phyloP scores from a whole-genome alignment of 2,113 vertebrate genomes.

The Carassius auratus region DNA sequence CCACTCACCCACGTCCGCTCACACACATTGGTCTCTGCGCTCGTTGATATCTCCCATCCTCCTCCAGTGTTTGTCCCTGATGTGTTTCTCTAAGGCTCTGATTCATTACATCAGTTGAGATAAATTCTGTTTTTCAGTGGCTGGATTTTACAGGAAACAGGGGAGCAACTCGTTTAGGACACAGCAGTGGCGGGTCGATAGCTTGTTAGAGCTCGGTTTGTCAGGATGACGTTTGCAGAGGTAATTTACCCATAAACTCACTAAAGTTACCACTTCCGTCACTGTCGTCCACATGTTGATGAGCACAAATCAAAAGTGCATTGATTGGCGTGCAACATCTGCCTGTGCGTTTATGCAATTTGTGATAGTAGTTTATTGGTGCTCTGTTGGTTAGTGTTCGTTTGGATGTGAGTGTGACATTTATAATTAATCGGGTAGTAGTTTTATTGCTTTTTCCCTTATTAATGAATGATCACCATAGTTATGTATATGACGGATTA shows the following conservation, averaged over 20 bases:
- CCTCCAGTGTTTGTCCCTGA: background rate
- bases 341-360: conserved; percentile 2
- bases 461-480: background rate
- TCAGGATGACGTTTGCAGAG: background rate
- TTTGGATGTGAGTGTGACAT: background rate
- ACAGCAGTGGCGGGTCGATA: background rate
- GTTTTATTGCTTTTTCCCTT: background rate
- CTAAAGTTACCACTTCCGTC: conserved; percentile 7
- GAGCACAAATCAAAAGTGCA: conserved; percentile 14
- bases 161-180: conserved; percentile 1
- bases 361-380: background rate
- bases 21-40: background rate
- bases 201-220: conserved; percentile 14
- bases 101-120: conserved; percentile 6
- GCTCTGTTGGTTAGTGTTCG: background rate
- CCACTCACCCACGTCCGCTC: background rate
- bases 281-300: background rate
- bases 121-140: conserved; percentile 12
- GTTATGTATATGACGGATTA: no score
- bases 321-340: background rate
- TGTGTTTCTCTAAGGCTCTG: conserved; percentile 21
- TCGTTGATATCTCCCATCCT: background rate
- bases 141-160: conserved; percentile 8
- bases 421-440: background rate
- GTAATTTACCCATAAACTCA: background rate